Evolutionary conservation across 2,797 vertebrate species (phyloP).

Genomic region (Champsocephalus gunnari): DNA sequence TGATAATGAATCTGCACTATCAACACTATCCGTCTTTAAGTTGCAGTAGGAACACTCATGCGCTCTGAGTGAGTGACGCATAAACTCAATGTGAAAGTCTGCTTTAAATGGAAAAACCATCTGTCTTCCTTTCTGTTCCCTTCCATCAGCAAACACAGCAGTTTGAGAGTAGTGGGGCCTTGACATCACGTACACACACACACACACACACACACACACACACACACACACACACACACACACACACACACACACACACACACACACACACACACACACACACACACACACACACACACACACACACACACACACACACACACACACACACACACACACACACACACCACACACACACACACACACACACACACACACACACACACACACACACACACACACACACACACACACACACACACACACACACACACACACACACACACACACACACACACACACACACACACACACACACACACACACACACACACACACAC

Average conservation of each 20-base stretch:
- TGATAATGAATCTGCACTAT: not conserved
- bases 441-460: slow-evolving; percentile 19
- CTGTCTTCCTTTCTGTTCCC: slow-evolving; percentile 46
- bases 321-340: slow-evolving; percentile 24
- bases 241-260: slow-evolving; percentile 24
- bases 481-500: not conserved
- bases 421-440: slow-evolving; percentile 12
- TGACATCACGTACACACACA: slow-evolving; percentile 5
- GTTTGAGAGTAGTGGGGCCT: slow-evolving; percentile 45
- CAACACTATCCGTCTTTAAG: not conserved
- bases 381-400: slow-evolving; percentile 14
- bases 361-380: slow-evolving; percentile 15
- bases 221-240: slow-evolving; percentile 18
- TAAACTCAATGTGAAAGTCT: slow-evolving; percentile 29
- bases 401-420: slow-evolving; percentile 14
- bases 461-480: slow-evolving; percentile 15
- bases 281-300: slow-evolving; percentile 21
- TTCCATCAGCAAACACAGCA: slow-evolving; percentile 66
- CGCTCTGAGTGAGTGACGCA: slow-evolving; percentile 17
- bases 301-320: slow-evolving; percentile 20
- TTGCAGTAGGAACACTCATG: slow-evolving; percentile 10
- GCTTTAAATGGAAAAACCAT: slow-evolving; percentile 42
- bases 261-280: slow-evolving; percentile 18
- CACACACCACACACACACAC: slow-evolving; percentile 19
- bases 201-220: slow-evolving; percentile 16